A percentile compares a stretch with the other conserved stretches of the same genome.
These are phyloP conservation scores for Brachyistius frenatus DNA, from an alignment of 2,113 vertebrate species.

Conservation along the genomic window DNA sequence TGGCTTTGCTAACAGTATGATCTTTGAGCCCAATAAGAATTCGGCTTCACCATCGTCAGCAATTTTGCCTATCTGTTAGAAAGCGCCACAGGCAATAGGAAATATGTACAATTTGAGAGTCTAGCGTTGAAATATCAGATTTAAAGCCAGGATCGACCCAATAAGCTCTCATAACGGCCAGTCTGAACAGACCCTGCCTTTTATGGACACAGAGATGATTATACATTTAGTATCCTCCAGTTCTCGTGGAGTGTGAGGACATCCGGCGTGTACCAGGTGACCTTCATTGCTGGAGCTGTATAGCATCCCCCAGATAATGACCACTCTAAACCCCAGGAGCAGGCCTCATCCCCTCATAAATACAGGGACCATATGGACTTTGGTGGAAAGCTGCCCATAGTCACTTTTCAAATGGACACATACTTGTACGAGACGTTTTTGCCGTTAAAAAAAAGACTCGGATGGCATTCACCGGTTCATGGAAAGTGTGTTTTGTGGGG, in stretches of 20 bases:
- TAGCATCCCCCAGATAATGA: constrained; percentile 81
- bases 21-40: constrained; percentile 37
- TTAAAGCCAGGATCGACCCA: constrained; percentile 62
- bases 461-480: constrained; percentile 45
- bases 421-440: constrained; percentile 69
- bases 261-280: constrained; percentile 70
- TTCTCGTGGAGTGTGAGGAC: constrained; percentile 60
- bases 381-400: constrained; percentile 58
- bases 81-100: constrained; percentile 38
- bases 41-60: not conserved
- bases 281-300: constrained; percentile 75
- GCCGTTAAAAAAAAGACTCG: constrained; percentile 27
- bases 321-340: constrained; percentile 74
- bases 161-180: constrained; percentile 66
- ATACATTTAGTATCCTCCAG: constrained; percentile 77
- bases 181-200: constrained; percentile 62
- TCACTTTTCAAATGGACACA: constrained; percentile 73
- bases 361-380: constrained; percentile 68
- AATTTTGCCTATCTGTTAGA: constrained; percentile 33
- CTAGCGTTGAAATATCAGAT: constrained; percentile 63
- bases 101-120: constrained; percentile 51
- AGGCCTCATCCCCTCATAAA: constrained; percentile 73
- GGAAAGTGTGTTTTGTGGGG: constrained; percentile 54
- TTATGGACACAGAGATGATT: constrained; percentile 77
- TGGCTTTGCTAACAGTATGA: constrained; percentile 16